Evolutionary conservation across 2,888 invertebrate genomes (phyloP), one percentile per base, ranked within the genome.

Genomic region (Aleiodes leptofemur): DNA sequence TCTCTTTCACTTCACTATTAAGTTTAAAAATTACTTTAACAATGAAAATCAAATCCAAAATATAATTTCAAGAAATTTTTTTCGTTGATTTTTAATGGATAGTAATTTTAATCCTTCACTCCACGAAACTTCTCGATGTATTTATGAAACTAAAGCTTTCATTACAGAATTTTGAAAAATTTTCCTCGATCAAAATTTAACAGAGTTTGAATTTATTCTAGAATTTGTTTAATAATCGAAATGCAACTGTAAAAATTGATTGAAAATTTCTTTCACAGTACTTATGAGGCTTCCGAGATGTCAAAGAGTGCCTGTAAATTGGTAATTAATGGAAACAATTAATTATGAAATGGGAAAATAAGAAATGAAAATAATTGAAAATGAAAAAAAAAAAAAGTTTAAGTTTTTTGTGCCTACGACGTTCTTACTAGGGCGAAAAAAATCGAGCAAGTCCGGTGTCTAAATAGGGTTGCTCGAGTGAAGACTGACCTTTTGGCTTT

Each of bases 401-500:
- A 31, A 38, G 48, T 53, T 69, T 55, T 70, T 57, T 71, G 80
- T 80, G 78, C 80, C 79, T 80, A 80, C 71, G 56, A 70, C 72
- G 73, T 76, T 70, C 72, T 64, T 70, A 73, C 43, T 74, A 73
- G 72, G 73, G 74, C 74, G 79, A 77, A 77, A 43, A 43, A 43
- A 72, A 78, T 31, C 68, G 78, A 81, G 81, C 79, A 83, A 76
- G 74, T 78, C 76, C 77, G 78, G 75, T 69, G 70, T 79, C 68
- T 77, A 74, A 68, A 75, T 70, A 77, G 72, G 72, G 75, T 80
- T 79, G 77, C 78, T 81, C 79, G 74, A 80, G 48, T 69, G 74
- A 81, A 81, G 81, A 81, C 84, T 82, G 82, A 84, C 77, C 51
- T 81, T 80, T 81, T 79, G 83, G 79, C 78, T 84, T 82, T 80